Conservation (phyloP, 2,113 vertebrate genomes). For the Felis chaus region DNA sequence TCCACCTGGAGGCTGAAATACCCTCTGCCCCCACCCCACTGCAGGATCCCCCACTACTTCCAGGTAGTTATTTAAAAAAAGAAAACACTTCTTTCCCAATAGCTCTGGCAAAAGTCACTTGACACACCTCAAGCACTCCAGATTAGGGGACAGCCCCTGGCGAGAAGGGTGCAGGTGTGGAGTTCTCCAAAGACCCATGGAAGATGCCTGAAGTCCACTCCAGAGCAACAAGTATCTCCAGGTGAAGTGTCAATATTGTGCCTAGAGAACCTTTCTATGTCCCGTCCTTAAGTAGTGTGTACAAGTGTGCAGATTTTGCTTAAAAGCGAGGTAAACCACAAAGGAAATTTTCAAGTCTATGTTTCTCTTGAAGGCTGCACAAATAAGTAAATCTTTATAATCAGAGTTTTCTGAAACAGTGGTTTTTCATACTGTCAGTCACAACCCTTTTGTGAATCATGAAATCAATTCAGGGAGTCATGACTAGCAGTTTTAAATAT, state of each 20-base stretch:
- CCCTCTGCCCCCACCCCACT: background rate
- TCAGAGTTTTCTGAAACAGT: background rate
- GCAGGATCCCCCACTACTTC: background rate
- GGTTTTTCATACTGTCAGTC: background rate
- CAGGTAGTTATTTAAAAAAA: background rate
- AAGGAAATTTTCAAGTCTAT: background rate
- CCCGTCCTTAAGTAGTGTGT: background rate
- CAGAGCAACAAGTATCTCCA: background rate
- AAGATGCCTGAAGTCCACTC: background rate
- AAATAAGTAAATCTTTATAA: background rate
- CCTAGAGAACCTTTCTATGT: no score
- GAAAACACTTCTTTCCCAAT: background rate
- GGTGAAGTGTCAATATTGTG: background rate
- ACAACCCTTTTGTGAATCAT: background rate
- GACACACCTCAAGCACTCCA: background rate
- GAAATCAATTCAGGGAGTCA: background rate
- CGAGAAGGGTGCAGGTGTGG: background rate
- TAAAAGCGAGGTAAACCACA: background rate
- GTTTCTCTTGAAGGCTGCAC: background rate
- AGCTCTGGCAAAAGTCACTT: background rate
- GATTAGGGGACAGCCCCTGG: background rate
- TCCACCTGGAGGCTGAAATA: background rate
- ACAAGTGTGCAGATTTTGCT: background rate
- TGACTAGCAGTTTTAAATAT: background rate
- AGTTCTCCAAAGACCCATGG: background rate